Conservation (phyloP, 2,113 vertebrate genomes). For the Zosterops pallidus region DNA sequence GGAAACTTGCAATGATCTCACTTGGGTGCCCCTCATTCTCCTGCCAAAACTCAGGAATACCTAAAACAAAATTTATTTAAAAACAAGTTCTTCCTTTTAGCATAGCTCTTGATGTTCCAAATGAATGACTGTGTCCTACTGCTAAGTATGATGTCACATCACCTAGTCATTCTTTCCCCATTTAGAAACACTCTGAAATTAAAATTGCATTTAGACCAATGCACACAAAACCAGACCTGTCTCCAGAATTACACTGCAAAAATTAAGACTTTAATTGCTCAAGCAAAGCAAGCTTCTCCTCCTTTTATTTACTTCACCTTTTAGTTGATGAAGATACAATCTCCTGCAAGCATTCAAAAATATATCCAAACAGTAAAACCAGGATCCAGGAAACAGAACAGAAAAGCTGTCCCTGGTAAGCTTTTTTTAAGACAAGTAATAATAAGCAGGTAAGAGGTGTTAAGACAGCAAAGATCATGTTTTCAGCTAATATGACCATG, state of each 20-base stretch:
- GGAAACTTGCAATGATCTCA: background rate
- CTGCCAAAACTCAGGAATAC: background rate
- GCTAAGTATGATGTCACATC: background rate
- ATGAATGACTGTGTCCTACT: conserved; percentile 3
- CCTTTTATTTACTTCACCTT: conserved; percentile 16
- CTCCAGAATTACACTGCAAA: background rate
- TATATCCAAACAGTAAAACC: background rate
- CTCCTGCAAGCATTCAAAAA: background rate
- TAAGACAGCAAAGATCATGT: background rate
- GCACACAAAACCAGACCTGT: background rate
- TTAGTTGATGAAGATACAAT: background rate
- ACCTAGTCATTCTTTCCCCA: background rate
- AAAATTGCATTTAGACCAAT: background rate
- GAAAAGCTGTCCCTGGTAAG: background rate
- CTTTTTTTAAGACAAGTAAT: background rate
- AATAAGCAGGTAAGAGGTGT: background rate
- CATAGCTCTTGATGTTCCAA: background rate
- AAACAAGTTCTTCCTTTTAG: conserved; percentile 2
- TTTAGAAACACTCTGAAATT: conserved; percentile 25
- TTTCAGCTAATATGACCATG: background rate
- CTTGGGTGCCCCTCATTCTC: background rate
- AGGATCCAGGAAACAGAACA: background rate
- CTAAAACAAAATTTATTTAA: conserved; percentile 11
- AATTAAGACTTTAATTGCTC: background rate
- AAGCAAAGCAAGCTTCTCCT: background rate